phyloP scores from a whole-genome alignment of 2,888 invertebrate genomes.

The Sclerodermus sp. region DNA sequence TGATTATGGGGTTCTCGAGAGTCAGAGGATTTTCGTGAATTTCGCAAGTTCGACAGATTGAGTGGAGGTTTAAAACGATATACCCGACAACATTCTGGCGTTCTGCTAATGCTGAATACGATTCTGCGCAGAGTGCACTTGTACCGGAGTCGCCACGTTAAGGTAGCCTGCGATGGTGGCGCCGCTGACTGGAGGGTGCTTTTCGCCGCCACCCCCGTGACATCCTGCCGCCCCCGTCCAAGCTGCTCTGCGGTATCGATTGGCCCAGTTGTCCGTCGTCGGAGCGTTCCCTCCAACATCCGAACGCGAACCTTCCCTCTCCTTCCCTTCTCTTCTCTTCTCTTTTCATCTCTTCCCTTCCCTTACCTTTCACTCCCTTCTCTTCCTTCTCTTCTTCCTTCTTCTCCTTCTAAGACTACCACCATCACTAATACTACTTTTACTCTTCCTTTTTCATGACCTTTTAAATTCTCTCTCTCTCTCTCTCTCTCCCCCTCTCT shows the following conservation, averaged over 20 bases:
- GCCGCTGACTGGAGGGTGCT: conserved; percentile 15
- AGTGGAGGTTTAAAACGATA: conserved; percentile 26
- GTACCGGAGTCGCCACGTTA: neutral
- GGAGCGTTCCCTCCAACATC: conserved; percentile 37
- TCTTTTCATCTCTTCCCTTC: conserved; percentile 15
- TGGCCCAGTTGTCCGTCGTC: conserved; percentile 53
- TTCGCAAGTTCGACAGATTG: neutral
- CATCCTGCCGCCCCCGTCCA: conserved; percentile 15
- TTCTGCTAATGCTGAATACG: conserved; percentile 17
- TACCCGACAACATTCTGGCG: conserved; percentile 35
- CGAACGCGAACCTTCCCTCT: conserved; percentile 26
- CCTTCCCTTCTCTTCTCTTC: conserved; percentile 18
- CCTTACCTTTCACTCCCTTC: conserved; percentile 10
- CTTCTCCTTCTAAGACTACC: no score
- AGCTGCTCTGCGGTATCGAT: conserved; percentile 41
- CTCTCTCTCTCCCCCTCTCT: conserved; percentile 10
- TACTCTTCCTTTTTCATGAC: conserved; percentile 1
- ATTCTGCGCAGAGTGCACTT: conserved; percentile 33
- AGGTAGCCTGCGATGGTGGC: conserved; percentile 4
- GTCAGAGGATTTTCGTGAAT: neutral
- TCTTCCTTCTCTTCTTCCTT: conserved; percentile 6
- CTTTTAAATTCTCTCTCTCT: conserved; percentile 2
- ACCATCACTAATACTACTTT: no score
- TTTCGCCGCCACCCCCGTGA: conserved; percentile 24
- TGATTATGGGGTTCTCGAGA: no score